phyloP scores from a whole-genome alignment of 2,797 vertebrate genomes.

The Smutsia temminckii region DNA sequence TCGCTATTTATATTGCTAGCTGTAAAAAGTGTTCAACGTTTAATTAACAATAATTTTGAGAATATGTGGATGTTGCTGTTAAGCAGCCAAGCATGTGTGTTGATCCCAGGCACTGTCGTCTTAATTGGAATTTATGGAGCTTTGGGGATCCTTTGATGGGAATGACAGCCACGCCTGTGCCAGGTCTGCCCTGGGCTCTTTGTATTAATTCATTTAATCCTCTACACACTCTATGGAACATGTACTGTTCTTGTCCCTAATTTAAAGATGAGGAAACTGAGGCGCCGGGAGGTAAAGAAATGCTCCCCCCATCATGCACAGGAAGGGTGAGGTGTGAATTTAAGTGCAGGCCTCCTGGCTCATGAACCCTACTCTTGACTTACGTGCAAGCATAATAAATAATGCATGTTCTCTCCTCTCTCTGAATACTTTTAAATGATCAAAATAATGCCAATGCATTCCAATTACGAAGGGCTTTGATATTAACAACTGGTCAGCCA shows the following conservation, averaged over 20 bases:
- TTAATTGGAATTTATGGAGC: fast-evolving
- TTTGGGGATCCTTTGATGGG: too few relatives aligned
- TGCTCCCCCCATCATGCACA: fast-evolving
- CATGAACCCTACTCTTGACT: too few relatives aligned
- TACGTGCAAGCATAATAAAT: fast-evolving
- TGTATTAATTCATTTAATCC: fast-evolving
- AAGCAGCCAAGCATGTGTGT: fast-evolving
- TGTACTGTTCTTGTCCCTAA: fast-evolving
- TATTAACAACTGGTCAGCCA: background rate
- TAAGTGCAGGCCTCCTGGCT: background rate
- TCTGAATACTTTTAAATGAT: background rate
- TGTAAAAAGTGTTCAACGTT: conserved; percentile 18
- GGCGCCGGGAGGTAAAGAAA: background rate
- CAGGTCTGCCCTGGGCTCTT: background rate
- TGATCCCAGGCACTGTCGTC: background rate
- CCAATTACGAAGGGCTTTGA: background rate
- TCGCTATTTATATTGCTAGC: background rate
- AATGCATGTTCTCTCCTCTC: background rate
- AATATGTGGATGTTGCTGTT: background rate
- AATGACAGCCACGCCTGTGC: fast-evolving
- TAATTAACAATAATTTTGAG: conserved; percentile 36
- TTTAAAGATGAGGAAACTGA: background rate
- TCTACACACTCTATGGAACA: fast-evolving
- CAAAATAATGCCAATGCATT: background rate
- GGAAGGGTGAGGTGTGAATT: background rate